Base-by-base conservation (phyloP, 2,888 invertebrate species). In the Diaphora mendica region DNA sequence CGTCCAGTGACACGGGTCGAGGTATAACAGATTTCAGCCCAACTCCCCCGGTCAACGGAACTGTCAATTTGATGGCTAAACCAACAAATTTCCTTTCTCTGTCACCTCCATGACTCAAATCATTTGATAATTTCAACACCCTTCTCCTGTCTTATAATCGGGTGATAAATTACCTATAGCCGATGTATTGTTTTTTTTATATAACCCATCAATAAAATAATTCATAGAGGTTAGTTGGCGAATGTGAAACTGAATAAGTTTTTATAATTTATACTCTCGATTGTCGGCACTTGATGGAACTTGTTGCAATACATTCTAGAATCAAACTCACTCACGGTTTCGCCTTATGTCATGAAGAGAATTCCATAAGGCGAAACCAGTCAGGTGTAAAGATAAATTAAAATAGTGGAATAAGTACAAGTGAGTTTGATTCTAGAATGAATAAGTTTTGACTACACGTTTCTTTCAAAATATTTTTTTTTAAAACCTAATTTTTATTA, bases 11-110 rank as follows among this genome's bases (percentile, higher is more conserved):
- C 91, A 91, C 89, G 94, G 94, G 93, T 93, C 91, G 86, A 71
- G 84, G 84, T 88, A 89, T 90, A 91, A 93, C 90, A 91, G 90
- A 91, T 91, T 93, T 88, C 85, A 84, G 82, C 83, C 87, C 85
- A 85, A 79, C 85, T 83, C 86, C 83, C 85, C 83, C 90, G 90
- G 91, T 90, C 91, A 90, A 88, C 91, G 91, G 89, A 91, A 89
- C 91, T 92, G 92, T 93, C 93, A 92, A 93, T 92, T 93, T 92
- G 89, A 90, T 92, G 90, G 85, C 87, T 89, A 89, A 90, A 88
- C 91, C 90, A 89, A 88, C 90, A 88, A 89, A 89, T 90, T 89
- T 88, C 88, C 88, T 89, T 86, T 89, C 83, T 85, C 83, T 88
- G 89, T 88, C 89, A 88, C 84, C 88, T 85, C 88, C 86, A 89